phyloP scores from a whole-genome alignment of 2,888 invertebrate genomes.

The Andrena bicolor region DNA sequence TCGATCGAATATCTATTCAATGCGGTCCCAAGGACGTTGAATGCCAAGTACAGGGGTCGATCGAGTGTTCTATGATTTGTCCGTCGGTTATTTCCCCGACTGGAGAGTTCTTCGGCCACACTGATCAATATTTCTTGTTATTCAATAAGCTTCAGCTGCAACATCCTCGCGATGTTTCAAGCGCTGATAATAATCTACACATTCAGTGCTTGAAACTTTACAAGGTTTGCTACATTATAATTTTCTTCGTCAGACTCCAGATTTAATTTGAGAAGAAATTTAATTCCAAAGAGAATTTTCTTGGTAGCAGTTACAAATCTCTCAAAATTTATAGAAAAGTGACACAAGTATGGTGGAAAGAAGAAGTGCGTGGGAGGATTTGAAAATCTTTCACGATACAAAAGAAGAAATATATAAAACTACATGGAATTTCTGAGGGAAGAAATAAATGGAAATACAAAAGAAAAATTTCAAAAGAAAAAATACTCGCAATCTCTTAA shows the following conservation, averaged over 20 bases:
- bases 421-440: not conserved
- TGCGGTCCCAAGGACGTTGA: conserved; percentile 29
- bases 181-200: not conserved
- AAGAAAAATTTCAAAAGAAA: not conserved
- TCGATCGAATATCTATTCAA: conserved; percentile 23
- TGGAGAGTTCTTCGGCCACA: too few relatives aligned
- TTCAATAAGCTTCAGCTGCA: not conserved
- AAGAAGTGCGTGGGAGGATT: too few relatives aligned
- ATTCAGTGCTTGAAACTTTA: not conserved
- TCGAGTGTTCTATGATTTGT: conserved; percentile 20
- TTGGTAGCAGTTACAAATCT: too few relatives aligned
- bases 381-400: not conserved
- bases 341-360: too few relatives aligned
- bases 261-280: too few relatives aligned
- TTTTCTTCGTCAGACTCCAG: too few relatives aligned
- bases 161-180: not conserved
- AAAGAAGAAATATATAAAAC: not conserved
- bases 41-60: conserved; percentile 54
- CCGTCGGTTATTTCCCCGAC: conserved; percentile 22
- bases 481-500: not conserved
- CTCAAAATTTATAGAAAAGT: too few relatives aligned
- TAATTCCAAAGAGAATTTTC: too few relatives aligned
- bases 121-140: not conserved
- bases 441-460: not conserved
- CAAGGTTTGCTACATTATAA: not conserved